Evolutionary conservation across 2,113 vertebrate genomes (phyloP).

Genomic region (Gavialis gangeticus): DNA sequence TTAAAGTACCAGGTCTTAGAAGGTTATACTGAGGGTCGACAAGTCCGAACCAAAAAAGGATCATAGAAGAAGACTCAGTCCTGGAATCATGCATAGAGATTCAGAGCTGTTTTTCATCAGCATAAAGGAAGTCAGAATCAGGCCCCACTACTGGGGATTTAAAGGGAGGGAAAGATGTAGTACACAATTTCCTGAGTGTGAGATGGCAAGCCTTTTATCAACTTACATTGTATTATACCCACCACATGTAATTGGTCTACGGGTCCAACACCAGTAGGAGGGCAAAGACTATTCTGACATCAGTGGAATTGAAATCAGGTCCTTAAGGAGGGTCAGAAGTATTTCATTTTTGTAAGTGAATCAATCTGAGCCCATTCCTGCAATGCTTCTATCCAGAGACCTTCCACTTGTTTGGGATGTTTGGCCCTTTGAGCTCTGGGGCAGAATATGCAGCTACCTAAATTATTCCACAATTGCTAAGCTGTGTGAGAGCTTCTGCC

Average conservation of each 20-base stretch:
- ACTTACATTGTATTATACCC: rapidly evolving
- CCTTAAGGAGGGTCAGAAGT: not conserved
- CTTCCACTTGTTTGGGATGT: rapidly evolving
- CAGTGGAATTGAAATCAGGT: not conserved
- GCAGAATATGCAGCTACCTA: rapidly evolving
- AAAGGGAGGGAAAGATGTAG: not conserved
- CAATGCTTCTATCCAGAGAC: not conserved
- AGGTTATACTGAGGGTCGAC: rapidly evolving
- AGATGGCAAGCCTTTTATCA: not conserved
- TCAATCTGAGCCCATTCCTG: not conserved
- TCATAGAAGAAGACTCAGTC: not conserved
- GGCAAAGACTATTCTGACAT: not conserved
- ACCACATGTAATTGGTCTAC: not conserved
- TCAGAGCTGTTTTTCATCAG: not conserved
- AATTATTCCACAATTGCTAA: not conserved
- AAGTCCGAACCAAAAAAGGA: not conserved
- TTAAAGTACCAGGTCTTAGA: not conserved
- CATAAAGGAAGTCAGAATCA: not conserved
- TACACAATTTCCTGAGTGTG: not conserved
- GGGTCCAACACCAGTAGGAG: not conserved
- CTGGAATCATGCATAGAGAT: not conserved
- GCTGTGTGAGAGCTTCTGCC: not conserved
- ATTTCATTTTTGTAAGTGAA: not conserved
- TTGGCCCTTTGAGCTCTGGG: rapidly evolving
- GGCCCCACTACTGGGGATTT: not conserved